Base-by-base conservation (phyloP, 2,888 invertebrate genomes). In the Eupithecia tripunctaria region DNA sequence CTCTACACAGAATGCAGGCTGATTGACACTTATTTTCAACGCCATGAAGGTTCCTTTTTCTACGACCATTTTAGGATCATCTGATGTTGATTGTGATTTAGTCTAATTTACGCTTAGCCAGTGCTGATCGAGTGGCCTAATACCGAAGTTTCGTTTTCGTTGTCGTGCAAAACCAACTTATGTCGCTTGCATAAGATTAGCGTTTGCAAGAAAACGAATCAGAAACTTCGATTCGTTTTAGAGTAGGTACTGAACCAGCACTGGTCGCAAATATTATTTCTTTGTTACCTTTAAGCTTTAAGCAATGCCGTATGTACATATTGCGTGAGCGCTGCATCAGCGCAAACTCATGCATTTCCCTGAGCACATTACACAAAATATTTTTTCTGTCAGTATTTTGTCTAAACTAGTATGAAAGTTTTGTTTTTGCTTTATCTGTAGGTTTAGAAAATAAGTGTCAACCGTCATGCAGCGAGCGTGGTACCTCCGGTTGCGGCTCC, bases 401-500 rank as follows among this genome's bases (percentile, higher is more conserved):
- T 43, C 4, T 15, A 4, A 43, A 18, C 3, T 15, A 38, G 15
- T 41, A 41, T 1, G 41, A 15, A 1, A 15, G 4, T 7, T 5
- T 10, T 51, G 10, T n/a, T 10, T 8, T 51, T 51, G 21, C n/a
- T 47, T 47, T 51, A 25, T 51, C 3, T 21, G 51, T 21, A 25
- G 38, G n/a, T 36, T 25, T 1, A 7, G 27, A 29, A 43, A 66
- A 69, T 43, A 74, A 78, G 82, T 84, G 77, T 81, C 81, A 82
- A 79, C 77, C 80, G 72, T 59, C 70, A 71, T 68, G 14, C 62
- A 64, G 74, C 81, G 80, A 78, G 84, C 64, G 79, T 71, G 71
- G 84, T 94, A 94, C 94, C 94, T 94, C 94, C 74, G 87, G 93
- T 86, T 87, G 92, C 78, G 94, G 94, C 84, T 94, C 95, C 83